These are phyloP conservation scores for Drosophila colorata DNA, from an alignment of 2,888 invertebrate genomes.

Conservation along the genomic window DNA sequence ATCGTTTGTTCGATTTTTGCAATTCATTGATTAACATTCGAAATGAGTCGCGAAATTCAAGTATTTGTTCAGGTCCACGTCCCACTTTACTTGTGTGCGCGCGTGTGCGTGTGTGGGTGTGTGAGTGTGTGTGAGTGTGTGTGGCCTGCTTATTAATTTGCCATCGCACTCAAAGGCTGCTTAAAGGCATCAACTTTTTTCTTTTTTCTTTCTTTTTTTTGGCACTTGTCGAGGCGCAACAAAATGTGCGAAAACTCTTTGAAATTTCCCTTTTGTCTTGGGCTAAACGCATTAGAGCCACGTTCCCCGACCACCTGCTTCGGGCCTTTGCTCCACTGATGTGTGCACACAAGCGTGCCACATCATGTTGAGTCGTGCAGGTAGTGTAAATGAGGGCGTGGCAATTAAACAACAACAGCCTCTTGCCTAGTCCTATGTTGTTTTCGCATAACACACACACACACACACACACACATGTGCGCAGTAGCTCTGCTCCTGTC, in stretches of 20 bases:
- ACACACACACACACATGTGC: slow-evolving; percentile 2
- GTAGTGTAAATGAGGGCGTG: slow-evolving; percentile 51
- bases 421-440: slow-evolving; percentile 25
- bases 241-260: slow-evolving; percentile 48
- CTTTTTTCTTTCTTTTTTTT: slow-evolving; percentile 45
- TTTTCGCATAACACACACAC: slow-evolving; percentile 36
- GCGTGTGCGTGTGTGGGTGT: background rate
- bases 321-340: slow-evolving; percentile 26
- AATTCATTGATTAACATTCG: slow-evolving; percentile 10
- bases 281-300: slow-evolving; percentile 55
- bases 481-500: slow-evolving; percentile 14
- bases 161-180: slow-evolving; percentile 16
- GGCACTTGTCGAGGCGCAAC: slow-evolving; percentile 27
- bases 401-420: slow-evolving; percentile 60
- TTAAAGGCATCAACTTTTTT: slow-evolving; percentile 16
- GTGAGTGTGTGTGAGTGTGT: slow-evolving; percentile 6
- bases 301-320: background rate
- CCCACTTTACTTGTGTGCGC: background rate
- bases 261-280: slow-evolving; percentile 43
- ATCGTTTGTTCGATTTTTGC: background rate
- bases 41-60: slow-evolving; percentile 13
- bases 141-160: slow-evolving; percentile 38
- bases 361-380: slow-evolving; percentile 35
- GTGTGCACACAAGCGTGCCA: slow-evolving; percentile 70
- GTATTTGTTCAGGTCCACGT: slow-evolving; percentile 3